Percentiles rank a stretch among this genome's conserved stretches.
Evolutionary conservation across 2,797 vertebrate genomes (phyloP).

Genomic region (Glyptemys insculpta): DNA sequence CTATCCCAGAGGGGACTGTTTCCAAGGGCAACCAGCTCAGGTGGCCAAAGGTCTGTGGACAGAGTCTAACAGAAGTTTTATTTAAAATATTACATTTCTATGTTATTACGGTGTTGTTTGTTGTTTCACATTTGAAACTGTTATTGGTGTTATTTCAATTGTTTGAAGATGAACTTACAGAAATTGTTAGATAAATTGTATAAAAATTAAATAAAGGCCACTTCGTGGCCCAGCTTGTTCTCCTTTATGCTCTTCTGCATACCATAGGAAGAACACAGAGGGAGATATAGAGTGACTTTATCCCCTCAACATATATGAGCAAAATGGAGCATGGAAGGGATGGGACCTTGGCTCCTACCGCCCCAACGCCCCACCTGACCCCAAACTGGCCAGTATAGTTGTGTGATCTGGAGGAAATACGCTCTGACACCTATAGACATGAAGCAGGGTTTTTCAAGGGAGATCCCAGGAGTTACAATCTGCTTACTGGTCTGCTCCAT

Average conservation of each 20-base stretch:
- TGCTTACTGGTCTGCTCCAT: background rate
- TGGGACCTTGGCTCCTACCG: background rate
- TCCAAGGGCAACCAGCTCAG: background rate
- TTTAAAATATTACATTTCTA: background rate
- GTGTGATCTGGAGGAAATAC: background rate
- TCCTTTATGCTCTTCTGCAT: background rate
- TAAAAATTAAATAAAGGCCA: background rate
- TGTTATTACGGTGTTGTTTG: slow-evolving; percentile 7
- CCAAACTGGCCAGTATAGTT: background rate
- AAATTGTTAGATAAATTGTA: background rate
- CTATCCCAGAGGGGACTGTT: background rate
- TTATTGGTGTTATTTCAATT: background rate
- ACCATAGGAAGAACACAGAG: background rate
- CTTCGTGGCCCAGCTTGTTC: background rate
- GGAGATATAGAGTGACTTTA: background rate
- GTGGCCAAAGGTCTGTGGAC: background rate
- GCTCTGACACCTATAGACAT: background rate
- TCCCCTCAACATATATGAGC: background rate
- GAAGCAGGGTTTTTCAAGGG: background rate
- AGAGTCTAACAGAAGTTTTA: background rate
- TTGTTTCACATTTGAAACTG: slow-evolving; percentile 19
- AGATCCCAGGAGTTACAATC: background rate
- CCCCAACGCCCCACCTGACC: background rate
- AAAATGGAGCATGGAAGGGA: fast-evolving
- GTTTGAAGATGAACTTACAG: background rate